Base-by-base conservation (phyloP, 2,797 vertebrate species). In the Crenuchus spilurus region DNA sequence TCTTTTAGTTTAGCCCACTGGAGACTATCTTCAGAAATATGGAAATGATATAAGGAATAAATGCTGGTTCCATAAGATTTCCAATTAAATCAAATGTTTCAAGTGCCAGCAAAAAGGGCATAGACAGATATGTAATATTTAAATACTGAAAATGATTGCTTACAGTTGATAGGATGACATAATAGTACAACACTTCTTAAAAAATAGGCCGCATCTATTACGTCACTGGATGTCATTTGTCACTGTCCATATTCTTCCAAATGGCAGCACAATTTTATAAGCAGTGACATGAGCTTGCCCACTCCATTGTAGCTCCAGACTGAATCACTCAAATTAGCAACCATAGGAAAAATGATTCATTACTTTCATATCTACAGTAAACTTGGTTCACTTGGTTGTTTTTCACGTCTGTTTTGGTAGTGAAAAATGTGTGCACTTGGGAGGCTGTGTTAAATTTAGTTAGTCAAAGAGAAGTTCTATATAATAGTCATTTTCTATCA, bases 1-100 rank as follows among this genome's bases (percentile, higher is more conserved):
- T 16, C 62, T 46, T 64, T 64, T 18, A 44, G 24, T 64, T 46
- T 18, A 48, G n/a, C 16, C 26, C 62, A 16, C 26, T 64, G 16
- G 62, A 64, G 41, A 64, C 18, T 48, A 20, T 64, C 42, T 46
- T 64, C 42, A 64, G 62, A 48, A 64, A 48, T 46, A 31, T 64
- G 26, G 8, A 48, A 64, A 64, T 31, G 16, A 18, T 63, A n/a
- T 31, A 28, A 48, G 7, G 42, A 18, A 46, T 64, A 26, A 46
- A 48, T 33, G 41, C 26, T 30, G 16, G 41, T 28, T 33, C 26
- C 41, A 11, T 31, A 64, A 64, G 13, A 30, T 64, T 64, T 30
- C 9, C 16, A 46, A 13, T 31, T 64, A 48, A 46, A 46, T 48
- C 26, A 31, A 64, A 64, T 9, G 16, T 28, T 63, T 63, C 26